Percentiles rank a stretch among this genome's conserved stretches.
These are phyloP conservation scores for Caenorhabditis sp. DNA, from an alignment of 2,888 invertebrate genomes.

Conservation along the genomic window DNA sequence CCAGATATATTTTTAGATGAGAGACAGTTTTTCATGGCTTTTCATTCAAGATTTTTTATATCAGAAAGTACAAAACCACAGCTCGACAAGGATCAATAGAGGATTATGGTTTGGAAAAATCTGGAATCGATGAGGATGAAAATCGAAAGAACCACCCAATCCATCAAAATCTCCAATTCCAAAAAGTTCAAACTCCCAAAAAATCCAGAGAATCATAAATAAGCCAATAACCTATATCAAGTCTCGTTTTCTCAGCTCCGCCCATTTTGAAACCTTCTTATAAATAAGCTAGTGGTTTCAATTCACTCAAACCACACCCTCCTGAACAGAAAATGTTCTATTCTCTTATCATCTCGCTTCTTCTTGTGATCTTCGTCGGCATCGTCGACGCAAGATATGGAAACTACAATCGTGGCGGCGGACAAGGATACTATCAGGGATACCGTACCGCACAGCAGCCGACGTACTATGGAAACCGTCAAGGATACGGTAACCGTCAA, in stretches of 20 bases:
- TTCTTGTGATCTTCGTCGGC: not conserved
- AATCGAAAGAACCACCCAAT: not conserved
- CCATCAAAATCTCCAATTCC: not conserved
- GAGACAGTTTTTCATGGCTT: too few relatives aligned
- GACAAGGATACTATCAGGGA: too few relatives aligned
- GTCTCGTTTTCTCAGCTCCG: not conserved
- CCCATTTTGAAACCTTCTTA: not conserved
- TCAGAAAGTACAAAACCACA: too few relatives aligned
- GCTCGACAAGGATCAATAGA: too few relatives aligned
- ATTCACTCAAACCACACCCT: not conserved
- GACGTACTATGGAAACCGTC: not conserved
- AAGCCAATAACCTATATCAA: not conserved
- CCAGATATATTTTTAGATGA: too few relatives aligned
- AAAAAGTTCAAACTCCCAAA: not conserved
- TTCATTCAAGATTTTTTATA: too few relatives aligned
- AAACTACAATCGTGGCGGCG: not conserved
- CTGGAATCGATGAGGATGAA: not conserved
- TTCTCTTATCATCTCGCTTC: not conserved
- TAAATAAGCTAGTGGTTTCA: too few relatives aligned
- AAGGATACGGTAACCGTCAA: not conserved
- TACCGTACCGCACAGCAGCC: not conserved
- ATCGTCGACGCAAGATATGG: not conserved
- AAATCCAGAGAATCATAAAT: not conserved
- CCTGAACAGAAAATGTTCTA: not conserved
- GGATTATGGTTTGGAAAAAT: too few relatives aligned